These are phyloP conservation scores for Helicorthomorpha holstii DNA, from an alignment of 1,140 invertebrate species.

Conservation along the genomic window DNA sequence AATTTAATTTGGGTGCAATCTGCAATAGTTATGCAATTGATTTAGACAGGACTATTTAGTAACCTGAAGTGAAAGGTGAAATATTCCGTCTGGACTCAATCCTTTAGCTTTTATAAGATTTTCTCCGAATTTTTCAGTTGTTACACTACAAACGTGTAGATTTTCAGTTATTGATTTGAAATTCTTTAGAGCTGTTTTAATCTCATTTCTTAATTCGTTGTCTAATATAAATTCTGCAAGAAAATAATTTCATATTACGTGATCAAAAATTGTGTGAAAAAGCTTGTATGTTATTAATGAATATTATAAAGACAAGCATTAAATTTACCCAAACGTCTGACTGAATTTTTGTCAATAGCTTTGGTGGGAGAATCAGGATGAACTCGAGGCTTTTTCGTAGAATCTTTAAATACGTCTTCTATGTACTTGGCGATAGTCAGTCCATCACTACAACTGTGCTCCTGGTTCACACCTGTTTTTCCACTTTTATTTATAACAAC, in stretches of 20 bases:
- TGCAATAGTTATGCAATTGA: no score
- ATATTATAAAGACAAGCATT: no score
- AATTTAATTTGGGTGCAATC: no score
- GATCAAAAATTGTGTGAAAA: no score
- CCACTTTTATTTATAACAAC: slow-evolving; percentile 72
- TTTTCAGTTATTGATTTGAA: no score
- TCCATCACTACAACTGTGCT: slow-evolving; percentile 98
- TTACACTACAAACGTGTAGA: no score
- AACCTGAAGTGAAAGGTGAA: slow-evolving; percentile 91
- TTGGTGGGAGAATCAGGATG: slow-evolving; percentile 37
- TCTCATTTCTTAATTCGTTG: no score
- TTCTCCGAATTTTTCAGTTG: slow-evolving; percentile 45
- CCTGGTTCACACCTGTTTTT: slow-evolving; percentile 77
- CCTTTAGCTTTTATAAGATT: slow-evolving; percentile 59
- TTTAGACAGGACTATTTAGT: no score
- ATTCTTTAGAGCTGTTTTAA: no score
- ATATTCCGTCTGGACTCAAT: slow-evolving; percentile 84
- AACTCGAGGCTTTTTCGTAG: slow-evolving; percentile 41
- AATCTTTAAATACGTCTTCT: slow-evolving; percentile 68
- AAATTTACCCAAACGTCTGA: slow-evolving; percentile 39
- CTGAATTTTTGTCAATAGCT: slow-evolving; percentile 25
- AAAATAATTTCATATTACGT: no score
- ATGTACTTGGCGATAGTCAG: slow-evolving; percentile 87
- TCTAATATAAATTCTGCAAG: no score
- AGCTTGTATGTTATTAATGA: no score